Evolutionary conservation across 2,888 invertebrate genomes (phyloP).

Genomic region (Dichetophora obliterata): DNA sequence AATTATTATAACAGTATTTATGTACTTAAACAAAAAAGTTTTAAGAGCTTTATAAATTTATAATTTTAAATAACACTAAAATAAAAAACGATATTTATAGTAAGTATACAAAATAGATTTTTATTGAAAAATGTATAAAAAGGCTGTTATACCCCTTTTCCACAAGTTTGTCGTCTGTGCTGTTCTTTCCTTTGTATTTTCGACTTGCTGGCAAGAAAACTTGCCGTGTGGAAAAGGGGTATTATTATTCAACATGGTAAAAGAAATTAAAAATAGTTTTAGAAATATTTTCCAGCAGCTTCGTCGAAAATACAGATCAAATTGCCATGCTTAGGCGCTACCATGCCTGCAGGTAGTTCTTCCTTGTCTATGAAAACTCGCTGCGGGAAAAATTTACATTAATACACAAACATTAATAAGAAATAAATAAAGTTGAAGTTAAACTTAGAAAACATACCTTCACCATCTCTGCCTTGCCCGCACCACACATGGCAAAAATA

Average conservation of each 20-base stretch:
- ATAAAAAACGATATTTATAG: no score
- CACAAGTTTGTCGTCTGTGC: no score
- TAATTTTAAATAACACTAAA: not conserved
- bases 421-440: constrained; percentile 17
- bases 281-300: constrained; percentile 67
- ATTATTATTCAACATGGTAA: no score
- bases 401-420: no score
- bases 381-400: constrained; percentile 72
- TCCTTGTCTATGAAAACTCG: constrained; percentile 83
- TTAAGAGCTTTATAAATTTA: not conserved
- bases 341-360: constrained; percentile 81
- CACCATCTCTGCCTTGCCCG: constrained; percentile 88
- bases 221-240: no score
- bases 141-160: no score
- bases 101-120: no score
- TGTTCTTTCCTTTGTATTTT: no score
- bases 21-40: not conserved
- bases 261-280: no score
- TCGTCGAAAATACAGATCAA: constrained; percentile 77
- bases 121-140: no score
- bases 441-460: constrained; percentile 74
- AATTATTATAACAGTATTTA: no score
- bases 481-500: constrained; percentile 88
- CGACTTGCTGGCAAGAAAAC: no score
- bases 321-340: constrained; percentile 78